A percentile compares a stretch with the other conserved stretches of the same genome.
These are phyloP conservation scores for Pheosia gnoma DNA, from an alignment of 2,888 invertebrate genomes.

Conservation along the genomic window DNA sequence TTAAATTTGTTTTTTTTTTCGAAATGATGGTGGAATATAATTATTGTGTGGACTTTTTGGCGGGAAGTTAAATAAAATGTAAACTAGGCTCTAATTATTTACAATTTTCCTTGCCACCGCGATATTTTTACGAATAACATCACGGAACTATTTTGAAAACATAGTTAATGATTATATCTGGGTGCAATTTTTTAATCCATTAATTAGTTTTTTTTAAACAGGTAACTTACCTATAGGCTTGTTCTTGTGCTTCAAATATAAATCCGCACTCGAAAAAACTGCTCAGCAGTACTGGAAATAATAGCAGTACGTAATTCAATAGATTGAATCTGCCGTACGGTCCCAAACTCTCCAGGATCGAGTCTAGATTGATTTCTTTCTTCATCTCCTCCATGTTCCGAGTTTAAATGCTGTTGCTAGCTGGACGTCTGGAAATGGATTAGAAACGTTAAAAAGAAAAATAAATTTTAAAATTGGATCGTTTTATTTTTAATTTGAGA, in stretches of 20 bases:
- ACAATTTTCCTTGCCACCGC: too few relatives aligned
- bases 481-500: neutral
- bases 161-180: too few relatives aligned
- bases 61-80: too few relatives aligned
- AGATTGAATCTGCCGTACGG: slow-evolving; percentile 76
- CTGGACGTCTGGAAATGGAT: slow-evolving; percentile 48
- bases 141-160: too few relatives aligned
- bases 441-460: slow-evolving; percentile 35
- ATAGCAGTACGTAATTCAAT: slow-evolving; percentile 70
- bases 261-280: slow-evolving; percentile 78
- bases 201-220: too few relatives aligned
- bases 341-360: slow-evolving; percentile 73
- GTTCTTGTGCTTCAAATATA: slow-evolving; percentile 75
- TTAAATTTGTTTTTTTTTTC: too few relatives aligned
- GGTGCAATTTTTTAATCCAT: too few relatives aligned
- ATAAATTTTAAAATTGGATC: slow-evolving; percentile 4
- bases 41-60: too few relatives aligned
- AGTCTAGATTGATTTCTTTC: slow-evolving; percentile 78
- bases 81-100: too few relatives aligned
- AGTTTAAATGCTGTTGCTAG: slow-evolving; percentile 13
- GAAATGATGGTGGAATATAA: too few relatives aligned
- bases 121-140: too few relatives aligned
- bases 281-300: slow-evolving; percentile 72
- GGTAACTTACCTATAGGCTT: slow-evolving; percentile 62
- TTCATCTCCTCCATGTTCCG: slow-evolving; percentile 64